A percentile compares a stretch with the other conserved stretches of the same genome.
phyloP scores from a whole-genome alignment of 2,113 vertebrate species.

The Melierax canorus region DNA sequence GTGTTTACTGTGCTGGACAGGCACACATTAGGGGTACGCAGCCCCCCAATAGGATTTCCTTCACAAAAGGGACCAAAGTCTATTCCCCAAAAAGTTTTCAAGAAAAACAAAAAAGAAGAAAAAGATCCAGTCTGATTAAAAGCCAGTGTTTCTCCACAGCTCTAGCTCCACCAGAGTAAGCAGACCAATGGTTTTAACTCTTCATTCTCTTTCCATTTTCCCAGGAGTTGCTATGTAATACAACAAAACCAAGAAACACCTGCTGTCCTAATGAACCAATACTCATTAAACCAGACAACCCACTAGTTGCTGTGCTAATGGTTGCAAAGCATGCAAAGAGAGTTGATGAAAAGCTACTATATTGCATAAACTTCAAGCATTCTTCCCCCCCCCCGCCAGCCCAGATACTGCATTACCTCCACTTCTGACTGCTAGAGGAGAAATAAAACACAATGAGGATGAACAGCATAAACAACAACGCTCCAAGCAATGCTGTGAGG shows the following conservation, averaged over 20 bases:
- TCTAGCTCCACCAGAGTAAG: neutral
- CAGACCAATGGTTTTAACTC: neutral
- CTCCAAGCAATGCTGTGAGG: neutral
- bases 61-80: neutral
- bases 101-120: neutral
- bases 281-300: neutral
- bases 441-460: neutral
- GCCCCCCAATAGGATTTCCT: neutral
- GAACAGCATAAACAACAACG: neutral
- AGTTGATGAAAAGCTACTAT: neutral
- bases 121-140: neutral
- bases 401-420: neutral
- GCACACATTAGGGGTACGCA: rapidly evolving
- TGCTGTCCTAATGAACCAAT: neutral
- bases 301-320: neutral
- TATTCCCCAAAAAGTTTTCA: neutral
- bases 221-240: neutral
- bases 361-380: neutral
- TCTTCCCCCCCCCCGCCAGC: neutral
- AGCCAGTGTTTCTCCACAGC: neutral
- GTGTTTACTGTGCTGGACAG: rapidly evolving
- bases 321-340: neutral
- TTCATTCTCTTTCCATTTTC: neutral
- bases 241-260: neutral
- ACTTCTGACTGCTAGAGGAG: neutral